Evolutionary conservation across 2,113 vertebrate genomes (phyloP), one percentile per base, ranked within the genome.

Genomic region (Butastur rufipennis): DNA sequence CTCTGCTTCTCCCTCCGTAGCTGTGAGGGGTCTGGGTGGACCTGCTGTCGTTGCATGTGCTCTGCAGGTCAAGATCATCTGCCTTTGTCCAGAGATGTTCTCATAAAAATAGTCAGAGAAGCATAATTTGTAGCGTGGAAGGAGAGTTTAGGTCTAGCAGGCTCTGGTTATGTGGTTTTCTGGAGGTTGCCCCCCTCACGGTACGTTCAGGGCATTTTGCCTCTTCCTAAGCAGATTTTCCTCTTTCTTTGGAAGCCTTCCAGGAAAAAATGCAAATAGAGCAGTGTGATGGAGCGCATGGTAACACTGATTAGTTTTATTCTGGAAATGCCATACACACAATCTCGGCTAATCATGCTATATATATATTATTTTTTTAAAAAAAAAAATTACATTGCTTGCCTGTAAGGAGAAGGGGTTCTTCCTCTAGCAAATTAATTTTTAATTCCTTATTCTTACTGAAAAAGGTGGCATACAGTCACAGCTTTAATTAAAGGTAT

Each of bases 401-500:
- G n/a, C 81, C 65, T 83, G 56, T 70, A 47, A 86, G 59, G 22
- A 95, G 42, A 89, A 92, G 23, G 40, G 23, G 6, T 55, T 85
- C 47, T 95, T 95, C 32, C 66, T 92, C 32, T 48, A 56, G 47
- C 74, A 90, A 97, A 91, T 82, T 32, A 96, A 36, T 70, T 79
- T 84, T 79, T 75, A 80, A 86, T 86, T 95, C 82, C 73, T 50
- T 84, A 61, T 94, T 92, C 78, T 85, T 77, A 72, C 88, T 92
- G 79, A 81, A 75, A 92, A 93, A 95, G 52, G 40, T 91, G 68
- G 10, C 18, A 3, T 81, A 52, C 43, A 66, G 78, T 88, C 86
- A 81, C 91, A 92, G 81, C 86, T 92, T 94, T 96, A 90, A 98
- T 97, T 97, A 94, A 97, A 97, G 82, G 82, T 94, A 71, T 86